A percentile compares a stretch with the other conserved stretches of the same genome.
phyloP scores from a whole-genome alignment of 64 coral and sea anemone species.

The Montipora foliosa region DNA sequence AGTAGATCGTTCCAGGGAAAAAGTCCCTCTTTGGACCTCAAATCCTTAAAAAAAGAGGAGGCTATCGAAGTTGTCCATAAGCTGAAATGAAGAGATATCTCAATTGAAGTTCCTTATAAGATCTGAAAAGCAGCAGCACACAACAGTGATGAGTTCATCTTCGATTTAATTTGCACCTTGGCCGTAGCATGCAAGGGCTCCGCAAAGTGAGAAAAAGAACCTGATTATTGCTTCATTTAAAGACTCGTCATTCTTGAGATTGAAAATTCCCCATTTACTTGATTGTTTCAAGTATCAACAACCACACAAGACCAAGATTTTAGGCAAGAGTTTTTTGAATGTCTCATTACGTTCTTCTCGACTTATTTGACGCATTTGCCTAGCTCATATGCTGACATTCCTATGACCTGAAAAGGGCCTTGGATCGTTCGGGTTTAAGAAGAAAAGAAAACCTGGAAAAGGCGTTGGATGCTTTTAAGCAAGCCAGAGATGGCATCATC shows the following conservation, averaged over 20 bases:
- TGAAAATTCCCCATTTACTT: conserved; percentile 36
- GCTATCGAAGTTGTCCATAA: background rate
- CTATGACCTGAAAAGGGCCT: conserved; percentile 57
- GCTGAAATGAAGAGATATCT: background rate
- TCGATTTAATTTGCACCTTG: background rate
- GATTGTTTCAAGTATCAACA: background rate
- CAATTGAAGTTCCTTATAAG: background rate
- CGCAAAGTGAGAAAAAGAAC: background rate
- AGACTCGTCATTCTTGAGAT: background rate
- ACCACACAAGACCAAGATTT: conserved; percentile 6
- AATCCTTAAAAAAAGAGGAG: background rate
- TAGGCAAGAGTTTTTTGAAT: background rate
- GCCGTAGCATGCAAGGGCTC: background rate
- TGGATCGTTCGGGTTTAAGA: conserved; percentile 14
- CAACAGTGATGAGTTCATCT: background rate
- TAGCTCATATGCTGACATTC: conserved; percentile 75
- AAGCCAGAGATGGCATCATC: conserved; percentile 75
- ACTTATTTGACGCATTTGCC: conserved; percentile 70
- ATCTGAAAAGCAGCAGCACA: background rate
- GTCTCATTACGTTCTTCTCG: conserved; percentile 47
- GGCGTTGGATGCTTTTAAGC: conserved; percentile 40
- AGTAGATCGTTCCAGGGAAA: background rate
- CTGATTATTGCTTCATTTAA: background rate
- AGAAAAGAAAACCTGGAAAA: conserved; percentile 26
- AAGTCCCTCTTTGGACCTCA: background rate